Base-by-base conservation (phyloP, 2,888 invertebrate genomes). In the Diarsia mendica region DNA sequence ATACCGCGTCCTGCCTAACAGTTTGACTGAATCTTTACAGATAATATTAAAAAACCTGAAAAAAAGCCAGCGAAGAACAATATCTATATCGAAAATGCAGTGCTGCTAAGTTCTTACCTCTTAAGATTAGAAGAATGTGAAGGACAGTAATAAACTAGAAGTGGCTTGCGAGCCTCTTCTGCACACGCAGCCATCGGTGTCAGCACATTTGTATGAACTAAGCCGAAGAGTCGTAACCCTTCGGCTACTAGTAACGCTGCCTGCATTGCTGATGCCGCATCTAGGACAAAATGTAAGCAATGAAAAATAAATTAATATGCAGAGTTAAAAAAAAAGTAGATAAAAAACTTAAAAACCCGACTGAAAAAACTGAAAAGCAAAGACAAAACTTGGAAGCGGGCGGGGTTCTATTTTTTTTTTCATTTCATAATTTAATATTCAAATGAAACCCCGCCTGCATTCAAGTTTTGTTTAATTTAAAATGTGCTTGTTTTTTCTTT, bases 221-320 rank as follows among this genome's bases (percentile, higher is more conserved):
- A 93, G 10, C 98, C 97, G 83, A 97, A 97, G 85, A 98, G 95
- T 93, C 98, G 97, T n/a, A 98, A 97, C 28, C 98, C 98, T 93
- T 98, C 98, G 1, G 97, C 97, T 65, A 98, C 97, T 70, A 98
- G 96, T 77, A 98, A 93, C 4, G 98, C 97, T 3, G 98, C 97
- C 93, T 98, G 97, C 94, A 97, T 97, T 84, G 97, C 97, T 87
- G 98, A 98, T 79, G 97, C 98, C 72, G 97, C 97, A 90, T 98
- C 98, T 98, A 94, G 23, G 93, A 93, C 11, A 69, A 63, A 39
- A 39, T 33, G 39, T 6, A 3, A 39, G 6, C 39, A 39, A 39
- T 39, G n/a, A 23, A n/a, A n/a, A n/a, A n/a, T n/a, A n/a, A n/a
- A n/a, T n/a, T n/a, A n/a, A n/a, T n/a, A n/a, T n/a, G n/a, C n/a